phyloP scores from a whole-genome alignment of 2,888 invertebrate species.

The Lepas anatifera region DNA sequence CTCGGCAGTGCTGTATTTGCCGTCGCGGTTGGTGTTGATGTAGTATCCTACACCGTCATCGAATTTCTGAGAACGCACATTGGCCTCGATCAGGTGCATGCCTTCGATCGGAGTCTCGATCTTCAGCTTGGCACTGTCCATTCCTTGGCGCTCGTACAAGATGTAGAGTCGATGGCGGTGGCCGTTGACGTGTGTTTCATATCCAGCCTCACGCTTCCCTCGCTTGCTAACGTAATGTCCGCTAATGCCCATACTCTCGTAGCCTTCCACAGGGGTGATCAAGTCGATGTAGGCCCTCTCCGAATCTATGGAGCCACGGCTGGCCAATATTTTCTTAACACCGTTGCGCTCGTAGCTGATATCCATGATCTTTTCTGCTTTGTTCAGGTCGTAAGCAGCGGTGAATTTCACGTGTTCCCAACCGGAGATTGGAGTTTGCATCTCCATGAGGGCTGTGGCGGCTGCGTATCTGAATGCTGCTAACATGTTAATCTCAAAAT shows the following conservation, averaged over 20 bases:
- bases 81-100: background rate
- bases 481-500: background rate
- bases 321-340: background rate
- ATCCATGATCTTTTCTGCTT: background rate
- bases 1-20: background rate
- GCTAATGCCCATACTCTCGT: background rate
- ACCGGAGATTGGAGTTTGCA: background rate
- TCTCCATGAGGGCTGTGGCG: background rate
- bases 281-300: background rate
- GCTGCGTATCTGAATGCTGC: background rate
- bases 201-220: background rate
- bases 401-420: background rate
- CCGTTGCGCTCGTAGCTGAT: background rate
- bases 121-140: background rate
- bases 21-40: constrained; percentile 6
- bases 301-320: background rate
- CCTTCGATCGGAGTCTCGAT: background rate
- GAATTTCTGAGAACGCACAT: background rate
- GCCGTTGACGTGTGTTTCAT: background rate
- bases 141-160: background rate
- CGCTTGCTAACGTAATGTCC: background rate
- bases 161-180: background rate
- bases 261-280: background rate
- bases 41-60: background rate
- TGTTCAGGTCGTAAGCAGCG: background rate